phyloP scores from a whole-genome alignment of 2,113 vertebrate species.

The Rissa tridactyla region DNA sequence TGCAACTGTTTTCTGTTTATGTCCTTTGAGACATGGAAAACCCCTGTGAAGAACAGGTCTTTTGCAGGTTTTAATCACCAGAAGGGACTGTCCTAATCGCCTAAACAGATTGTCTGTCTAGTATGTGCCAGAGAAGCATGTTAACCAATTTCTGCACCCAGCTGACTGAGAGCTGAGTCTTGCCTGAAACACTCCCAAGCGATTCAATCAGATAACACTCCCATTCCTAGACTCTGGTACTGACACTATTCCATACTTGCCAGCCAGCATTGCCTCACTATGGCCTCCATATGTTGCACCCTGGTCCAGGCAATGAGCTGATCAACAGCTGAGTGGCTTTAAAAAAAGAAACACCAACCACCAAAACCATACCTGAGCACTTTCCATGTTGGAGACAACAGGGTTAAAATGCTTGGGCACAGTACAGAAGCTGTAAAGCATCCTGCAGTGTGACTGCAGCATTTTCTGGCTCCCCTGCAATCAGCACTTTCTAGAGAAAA shows the following conservation, averaged over 20 bases:
- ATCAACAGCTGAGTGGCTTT: not conserved
- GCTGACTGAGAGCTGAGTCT: not conserved
- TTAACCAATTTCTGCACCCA: not conserved
- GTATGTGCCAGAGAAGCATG: not conserved
- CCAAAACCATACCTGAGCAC: not conserved
- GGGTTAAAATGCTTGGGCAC: not conserved
- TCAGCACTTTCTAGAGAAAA: not conserved
- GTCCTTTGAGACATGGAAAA: not conserved
- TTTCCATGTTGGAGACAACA: not conserved
- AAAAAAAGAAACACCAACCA: not conserved
- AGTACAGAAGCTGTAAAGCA: not conserved
- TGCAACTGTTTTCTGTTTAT: not conserved
- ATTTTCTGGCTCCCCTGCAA: not conserved
- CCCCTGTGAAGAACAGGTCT: not conserved
- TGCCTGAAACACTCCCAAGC: not conserved
- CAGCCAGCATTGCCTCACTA: not conserved
- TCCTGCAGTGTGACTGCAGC: not conserved
- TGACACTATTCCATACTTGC: not conserved
- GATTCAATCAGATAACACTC: not conserved
- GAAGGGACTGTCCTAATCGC: not conserved
- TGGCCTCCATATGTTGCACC: not conserved
- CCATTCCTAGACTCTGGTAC: not conserved
- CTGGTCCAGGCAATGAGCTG: not conserved
- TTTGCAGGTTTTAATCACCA: not conserved
- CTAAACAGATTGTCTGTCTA: not conserved